These are phyloP conservation scores for Trogon surrucura DNA, from an alignment of 2,113 vertebrate genomes.

Conservation along the genomic window DNA sequence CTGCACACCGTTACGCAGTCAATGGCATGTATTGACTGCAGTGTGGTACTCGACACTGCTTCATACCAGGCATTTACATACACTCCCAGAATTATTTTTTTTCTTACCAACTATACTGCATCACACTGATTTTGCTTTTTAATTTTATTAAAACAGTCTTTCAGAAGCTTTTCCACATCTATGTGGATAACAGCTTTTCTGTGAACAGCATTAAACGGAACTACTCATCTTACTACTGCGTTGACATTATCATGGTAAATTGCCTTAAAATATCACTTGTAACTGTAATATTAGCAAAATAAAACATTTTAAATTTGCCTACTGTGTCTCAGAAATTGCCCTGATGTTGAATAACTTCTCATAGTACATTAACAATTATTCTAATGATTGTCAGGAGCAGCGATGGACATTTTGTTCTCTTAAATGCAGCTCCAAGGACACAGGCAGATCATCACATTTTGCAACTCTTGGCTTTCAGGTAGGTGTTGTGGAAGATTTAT, in stretches of 20 bases:
- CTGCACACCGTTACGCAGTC: not conserved
- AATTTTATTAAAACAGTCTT: not conserved
- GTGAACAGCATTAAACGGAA: conserved; percentile 7
- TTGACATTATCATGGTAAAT: conserved; percentile 13
- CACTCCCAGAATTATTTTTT: not conserved
- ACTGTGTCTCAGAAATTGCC: conserved; percentile 41
- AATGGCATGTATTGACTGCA: not conserved
- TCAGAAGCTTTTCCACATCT: not conserved
- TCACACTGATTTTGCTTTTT: not conserved
- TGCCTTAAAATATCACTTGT: conserved; percentile 33
- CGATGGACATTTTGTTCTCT: conserved; percentile 19
- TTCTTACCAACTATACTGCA: not conserved
- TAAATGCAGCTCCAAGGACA: conserved; percentile 25
- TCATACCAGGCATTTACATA: not conserved
- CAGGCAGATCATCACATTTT: conserved; percentile 10
- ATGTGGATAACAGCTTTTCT: not conserved
- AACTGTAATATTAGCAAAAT: conserved; percentile 48
- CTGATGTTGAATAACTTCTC: conserved; percentile 44
- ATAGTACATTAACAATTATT: conserved; percentile 36
- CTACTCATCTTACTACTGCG: conserved; percentile 14
- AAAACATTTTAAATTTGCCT: conserved; percentile 47
- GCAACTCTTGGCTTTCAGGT: not conserved
- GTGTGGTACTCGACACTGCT: not conserved
- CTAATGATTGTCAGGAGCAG: conserved; percentile 8
- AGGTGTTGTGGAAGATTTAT: not conserved